A percentile compares a stretch with the other conserved stretches of the same genome.
Evolutionary conservation across 2,888 invertebrate genomes (phyloP).

Genomic region (Nebria brevicollis): DNA sequence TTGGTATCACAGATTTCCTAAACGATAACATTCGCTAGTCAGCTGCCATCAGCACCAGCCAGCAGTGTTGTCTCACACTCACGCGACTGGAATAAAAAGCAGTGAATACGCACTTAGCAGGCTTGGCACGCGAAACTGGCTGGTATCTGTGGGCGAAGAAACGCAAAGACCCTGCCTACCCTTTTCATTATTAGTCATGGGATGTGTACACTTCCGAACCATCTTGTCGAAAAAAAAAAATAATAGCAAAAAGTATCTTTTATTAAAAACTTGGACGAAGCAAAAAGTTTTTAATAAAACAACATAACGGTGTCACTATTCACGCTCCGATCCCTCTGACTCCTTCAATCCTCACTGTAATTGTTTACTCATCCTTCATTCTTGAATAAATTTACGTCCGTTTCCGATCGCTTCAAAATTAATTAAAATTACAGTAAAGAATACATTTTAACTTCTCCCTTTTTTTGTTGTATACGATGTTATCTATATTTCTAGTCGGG

Average conservation of each 20-base stretch:
- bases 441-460: neutral
- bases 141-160: neutral
- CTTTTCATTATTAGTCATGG: constrained; percentile 55
- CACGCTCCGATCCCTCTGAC: neutral
- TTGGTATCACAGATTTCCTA: neutral
- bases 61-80: constrained; percentile 18
- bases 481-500: neutral
- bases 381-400: constrained; percentile 10
- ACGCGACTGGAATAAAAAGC: constrained; percentile 32
- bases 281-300: constrained; percentile 44
- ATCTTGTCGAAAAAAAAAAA: constrained; percentile 38
- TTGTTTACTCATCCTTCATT: constrained; percentile 42
- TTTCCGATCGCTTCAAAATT: neutral
- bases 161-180: constrained; percentile 35
- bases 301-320: constrained; percentile 34
- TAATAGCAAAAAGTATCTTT: constrained; percentile 38
- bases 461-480: neutral
- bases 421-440: constrained; percentile 1
- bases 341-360: constrained; percentile 34
- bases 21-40: constrained; percentile 8
- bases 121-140: neutral
- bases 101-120: constrained; percentile 4
- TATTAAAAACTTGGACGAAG: constrained; percentile 41
- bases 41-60: constrained; percentile 9
- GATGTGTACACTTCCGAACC: constrained; percentile 50